Conservation (phyloP, 2,113 vertebrate genomes). For the Anseranas semipalmata region DNA sequence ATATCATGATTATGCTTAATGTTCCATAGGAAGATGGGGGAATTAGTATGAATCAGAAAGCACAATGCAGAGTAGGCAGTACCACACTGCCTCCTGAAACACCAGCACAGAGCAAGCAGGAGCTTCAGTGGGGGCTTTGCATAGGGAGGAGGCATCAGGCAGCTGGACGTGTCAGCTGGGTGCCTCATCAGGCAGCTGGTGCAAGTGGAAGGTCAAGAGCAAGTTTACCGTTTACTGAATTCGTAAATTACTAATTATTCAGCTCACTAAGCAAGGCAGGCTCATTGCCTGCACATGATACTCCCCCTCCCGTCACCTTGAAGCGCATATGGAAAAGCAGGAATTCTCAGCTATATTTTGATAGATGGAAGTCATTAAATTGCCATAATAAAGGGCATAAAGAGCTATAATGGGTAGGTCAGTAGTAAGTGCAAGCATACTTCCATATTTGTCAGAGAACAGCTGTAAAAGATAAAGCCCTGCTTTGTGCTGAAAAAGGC, state of each 20-base stretch:
- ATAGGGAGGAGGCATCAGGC: background rate
- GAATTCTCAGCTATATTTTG: conserved; percentile 40
- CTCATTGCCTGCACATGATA: background rate
- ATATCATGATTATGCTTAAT: conserved; percentile 67
- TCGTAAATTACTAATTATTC: conserved; percentile 67
- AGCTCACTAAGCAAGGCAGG: conserved; percentile 49
- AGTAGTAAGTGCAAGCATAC: background rate
- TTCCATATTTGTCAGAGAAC: background rate
- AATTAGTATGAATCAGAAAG: conserved; percentile 58
- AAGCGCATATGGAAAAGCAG: background rate
- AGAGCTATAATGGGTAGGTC: background rate
- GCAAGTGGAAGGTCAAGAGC: conserved; percentile 53
- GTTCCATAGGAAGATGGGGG: conserved; percentile 63
- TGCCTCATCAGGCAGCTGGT: conserved; percentile 63
- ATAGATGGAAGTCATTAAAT: conserved; percentile 22
- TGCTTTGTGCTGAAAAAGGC: background rate
- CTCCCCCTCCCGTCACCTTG: background rate
- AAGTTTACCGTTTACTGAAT: conserved; percentile 50
- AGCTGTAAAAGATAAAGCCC: background rate
- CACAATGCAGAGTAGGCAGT: conserved; percentile 63
- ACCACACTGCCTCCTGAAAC: conserved; percentile 21
- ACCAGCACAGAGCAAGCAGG: background rate
- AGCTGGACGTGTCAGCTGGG: conserved; percentile 67
- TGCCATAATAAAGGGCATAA: background rate
- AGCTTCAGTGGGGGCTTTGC: background rate